phyloP scores from a whole-genome alignment of 37 sponge, comb jelly and placozoan species.

The Eunapius fragilis region DNA sequence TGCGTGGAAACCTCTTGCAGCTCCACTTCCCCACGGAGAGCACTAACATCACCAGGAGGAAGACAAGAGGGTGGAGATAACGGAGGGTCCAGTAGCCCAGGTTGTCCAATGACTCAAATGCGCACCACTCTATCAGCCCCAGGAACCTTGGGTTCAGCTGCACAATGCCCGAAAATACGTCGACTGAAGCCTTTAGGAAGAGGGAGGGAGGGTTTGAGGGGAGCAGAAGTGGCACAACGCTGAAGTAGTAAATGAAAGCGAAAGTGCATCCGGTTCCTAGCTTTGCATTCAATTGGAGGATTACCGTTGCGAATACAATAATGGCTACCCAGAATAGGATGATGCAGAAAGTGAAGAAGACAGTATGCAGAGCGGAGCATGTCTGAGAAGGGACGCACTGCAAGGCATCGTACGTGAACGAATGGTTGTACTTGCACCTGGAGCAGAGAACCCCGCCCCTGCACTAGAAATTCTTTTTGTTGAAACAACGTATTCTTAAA shows the following conservation, averaged over 20 bases:
- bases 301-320: neutral
- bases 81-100: neutral
- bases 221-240: neutral
- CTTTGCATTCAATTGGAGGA: conserved; percentile 1
- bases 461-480: too few relatives aligned
- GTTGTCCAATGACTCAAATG: neutral
- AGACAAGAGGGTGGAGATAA: conserved; percentile 13
- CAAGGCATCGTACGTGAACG: conserved; percentile 10
- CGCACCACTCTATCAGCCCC: conserved; percentile 3
- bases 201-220: neutral
- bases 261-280: neutral
- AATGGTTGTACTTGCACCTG: neutral
- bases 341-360: neutral
- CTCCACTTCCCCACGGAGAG: neutral
- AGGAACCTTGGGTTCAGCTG: conserved; percentile 24
- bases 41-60: neutral
- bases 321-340: neutral
- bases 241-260: conserved; percentile 31
- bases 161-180: neutral
- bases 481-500: too few relatives aligned
- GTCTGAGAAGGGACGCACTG: neutral
- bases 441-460: conserved; percentile 3
- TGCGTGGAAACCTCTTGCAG: neutral
- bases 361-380: neutral
- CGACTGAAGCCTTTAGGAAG: neutral